phyloP scores from a whole-genome alignment of 2,113 vertebrate species.

The Platichthys stellatus region DNA sequence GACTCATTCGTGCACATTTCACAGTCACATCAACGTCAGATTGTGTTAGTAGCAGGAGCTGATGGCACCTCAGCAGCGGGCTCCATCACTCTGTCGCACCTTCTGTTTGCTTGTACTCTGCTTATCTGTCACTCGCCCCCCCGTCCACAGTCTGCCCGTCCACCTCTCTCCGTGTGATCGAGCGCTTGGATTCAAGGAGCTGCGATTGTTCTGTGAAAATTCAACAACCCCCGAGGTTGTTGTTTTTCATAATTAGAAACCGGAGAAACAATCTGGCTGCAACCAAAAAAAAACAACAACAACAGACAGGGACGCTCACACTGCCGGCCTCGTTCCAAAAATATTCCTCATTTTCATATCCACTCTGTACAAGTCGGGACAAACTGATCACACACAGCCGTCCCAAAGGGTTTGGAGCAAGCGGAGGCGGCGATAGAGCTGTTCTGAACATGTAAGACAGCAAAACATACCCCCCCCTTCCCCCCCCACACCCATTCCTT shows the following conservation, averaged over 20 bases:
- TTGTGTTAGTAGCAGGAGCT: constrained; percentile 39
- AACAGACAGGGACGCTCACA: constrained; percentile 14
- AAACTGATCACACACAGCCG: constrained; percentile 19
- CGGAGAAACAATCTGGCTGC: constrained; percentile 58
- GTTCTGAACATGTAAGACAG: constrained; percentile 19
- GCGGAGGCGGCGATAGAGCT: constrained; percentile 10
- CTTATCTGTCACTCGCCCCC: constrained; percentile 33
- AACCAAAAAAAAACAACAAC: constrained; percentile 2
- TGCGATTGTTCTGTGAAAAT: constrained; percentile 62
- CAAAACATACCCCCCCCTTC: background rate
- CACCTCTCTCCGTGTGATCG: constrained; percentile 32
- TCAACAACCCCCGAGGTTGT: constrained; percentile 58
- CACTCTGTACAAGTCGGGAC: constrained; percentile 21
- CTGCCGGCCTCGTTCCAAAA: constrained; percentile 14
- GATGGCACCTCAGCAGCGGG: constrained; percentile 36
- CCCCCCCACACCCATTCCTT: background rate
- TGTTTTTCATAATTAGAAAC: constrained; percentile 73
- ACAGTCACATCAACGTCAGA: constrained; percentile 7
- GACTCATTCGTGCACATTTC: background rate
- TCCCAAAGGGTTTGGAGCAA: constrained; percentile 4
- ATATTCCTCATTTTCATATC: constrained; percentile 27
- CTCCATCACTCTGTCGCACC: constrained; percentile 39
- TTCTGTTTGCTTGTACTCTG: constrained; percentile 55
- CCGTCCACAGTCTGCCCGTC: constrained; percentile 7
- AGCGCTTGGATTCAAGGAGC: constrained; percentile 36